These are phyloP conservation scores for Phylloscopus trochilus DNA, from an alignment of 2,113 vertebrate genomes.

Conservation along the genomic window DNA sequence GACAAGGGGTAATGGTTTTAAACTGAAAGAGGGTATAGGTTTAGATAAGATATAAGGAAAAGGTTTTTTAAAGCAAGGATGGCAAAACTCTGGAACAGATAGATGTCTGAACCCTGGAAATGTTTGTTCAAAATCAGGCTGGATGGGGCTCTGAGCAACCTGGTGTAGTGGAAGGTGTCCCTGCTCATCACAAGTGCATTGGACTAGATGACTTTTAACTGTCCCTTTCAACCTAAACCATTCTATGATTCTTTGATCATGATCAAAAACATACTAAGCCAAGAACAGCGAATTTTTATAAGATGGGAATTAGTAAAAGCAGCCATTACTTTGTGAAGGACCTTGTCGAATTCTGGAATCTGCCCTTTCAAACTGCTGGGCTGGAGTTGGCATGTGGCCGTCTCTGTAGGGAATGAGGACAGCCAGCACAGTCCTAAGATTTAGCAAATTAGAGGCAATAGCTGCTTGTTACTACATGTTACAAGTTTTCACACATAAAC, in stretches of 20 bases:
- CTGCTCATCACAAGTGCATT: not conserved
- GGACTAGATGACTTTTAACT: not conserved
- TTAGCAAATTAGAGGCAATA: not conserved
- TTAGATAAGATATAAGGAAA: not conserved
- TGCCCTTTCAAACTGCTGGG: not conserved
- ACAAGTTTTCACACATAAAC: not conserved
- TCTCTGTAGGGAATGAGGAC: not conserved
- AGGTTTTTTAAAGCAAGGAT: not conserved
- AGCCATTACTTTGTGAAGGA: not conserved
- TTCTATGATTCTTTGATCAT: not conserved
- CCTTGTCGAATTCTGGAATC: not conserved
- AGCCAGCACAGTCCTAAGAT: not conserved
- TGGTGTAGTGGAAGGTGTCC: not conserved
- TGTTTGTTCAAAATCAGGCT: not conserved
- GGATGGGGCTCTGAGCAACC: not conserved
- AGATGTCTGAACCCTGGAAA: not conserved
- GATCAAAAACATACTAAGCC: not conserved
- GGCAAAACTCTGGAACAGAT: not conserved
- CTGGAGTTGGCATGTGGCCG: fast-evolving
- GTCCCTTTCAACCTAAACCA: not conserved
- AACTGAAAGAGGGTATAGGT: not conserved
- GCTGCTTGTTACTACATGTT: not conserved
- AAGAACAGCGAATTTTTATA: not conserved
- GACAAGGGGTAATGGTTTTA: not conserved
- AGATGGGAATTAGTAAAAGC: not conserved